Evolutionary conservation across 92 coral and sea anemone species (phyloP), one percentile per base, ranked within the genome.

Genomic region (Porites cylindrica): DNA sequence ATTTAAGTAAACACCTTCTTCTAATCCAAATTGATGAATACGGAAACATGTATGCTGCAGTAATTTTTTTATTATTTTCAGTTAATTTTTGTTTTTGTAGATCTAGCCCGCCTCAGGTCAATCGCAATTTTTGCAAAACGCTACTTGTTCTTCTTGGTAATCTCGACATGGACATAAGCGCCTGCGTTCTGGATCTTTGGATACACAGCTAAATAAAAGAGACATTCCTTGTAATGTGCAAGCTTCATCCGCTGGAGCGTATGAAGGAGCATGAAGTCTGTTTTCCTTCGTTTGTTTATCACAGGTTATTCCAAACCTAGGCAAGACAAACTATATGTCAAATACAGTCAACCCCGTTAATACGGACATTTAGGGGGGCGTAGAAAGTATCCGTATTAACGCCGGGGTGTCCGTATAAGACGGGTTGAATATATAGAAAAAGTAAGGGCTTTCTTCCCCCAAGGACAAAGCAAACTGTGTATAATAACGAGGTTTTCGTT

Each of bases 161-260:
- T 82, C 87, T 1, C 87, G 73, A 10, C 79, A 82, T 7, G 87
- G 87, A 43, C 87, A 82, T 58, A 82, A 38, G 38, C 87, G 78
- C 51, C 16, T 58, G 63, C 20, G 87, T n/a, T 16, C 6, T 56
- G 79, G 60, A 21, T 82, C 79, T 72, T 61, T 58, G 4, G 79
- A 66, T 18, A 82, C 87, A 43, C 87, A 82, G 72, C 87, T 82
- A 58, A 20, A 82, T 20, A 82, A 70, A 6, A 82, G 60, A 9
- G 79, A 11, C 79, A 71, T 59, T 0, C 56, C 58, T 62, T 82
- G 87, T 17, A 82, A 47, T 1, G 79, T 62, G 16, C 87, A 82
- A 17, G 71, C 32, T 19, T 47, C 14, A 32, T 71, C 71, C 20
- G 78, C 87, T 59, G 87, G 87, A 53, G 29, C 29, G 58, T 59